Evolutionary conservation across 2,888 invertebrate genomes (phyloP), one percentile per base, ranked within the genome.

Genomic region (Amphipoea lucens): DNA sequence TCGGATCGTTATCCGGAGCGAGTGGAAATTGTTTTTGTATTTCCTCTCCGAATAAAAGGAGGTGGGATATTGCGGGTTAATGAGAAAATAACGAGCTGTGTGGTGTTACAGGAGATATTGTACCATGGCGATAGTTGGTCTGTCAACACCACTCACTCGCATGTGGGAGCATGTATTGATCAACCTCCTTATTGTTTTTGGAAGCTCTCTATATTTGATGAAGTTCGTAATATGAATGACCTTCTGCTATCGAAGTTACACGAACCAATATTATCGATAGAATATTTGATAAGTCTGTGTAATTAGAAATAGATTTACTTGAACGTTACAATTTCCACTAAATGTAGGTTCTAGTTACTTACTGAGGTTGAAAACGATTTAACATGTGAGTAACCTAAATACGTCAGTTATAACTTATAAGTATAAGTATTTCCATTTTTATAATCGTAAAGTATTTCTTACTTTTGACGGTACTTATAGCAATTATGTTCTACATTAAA

Each of bases 1-100:
- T 96, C 95, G 93, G 74, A 74, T 91, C 91, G 91, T 92, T 94
- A 93, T 93, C 91, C 90, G 86, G 89, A 89, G 86, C 88, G 85
- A 88, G 85, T 90, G 91, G 91, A 91, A 93, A 93, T 90, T 92
- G 92, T 94, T 94, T 93, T 93, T 92, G 91, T 91, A 89, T 86
- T 84, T 78, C 83, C 79, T 89, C 82, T 82, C 72, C 74, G 79
- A 76, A 83, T 88, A 79, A 84, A 85, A 81, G 79, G 84, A 83
- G 83, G 80, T 83, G 84, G 76, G 73, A 79, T 82, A 86, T 87
- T 83, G 74, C 66, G 85, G 86, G 87, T 81, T 90, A 90, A 91
- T 91, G 89, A 54, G 88, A 88, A 88, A 88, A 82, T 91, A 90
- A 92, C 88, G 89, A 90, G 86, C 60, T 68, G 66, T 69, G 72